Base-by-base conservation (phyloP, 2,113 vertebrate species). In the Gymnobelideus leadbeateri region DNA sequence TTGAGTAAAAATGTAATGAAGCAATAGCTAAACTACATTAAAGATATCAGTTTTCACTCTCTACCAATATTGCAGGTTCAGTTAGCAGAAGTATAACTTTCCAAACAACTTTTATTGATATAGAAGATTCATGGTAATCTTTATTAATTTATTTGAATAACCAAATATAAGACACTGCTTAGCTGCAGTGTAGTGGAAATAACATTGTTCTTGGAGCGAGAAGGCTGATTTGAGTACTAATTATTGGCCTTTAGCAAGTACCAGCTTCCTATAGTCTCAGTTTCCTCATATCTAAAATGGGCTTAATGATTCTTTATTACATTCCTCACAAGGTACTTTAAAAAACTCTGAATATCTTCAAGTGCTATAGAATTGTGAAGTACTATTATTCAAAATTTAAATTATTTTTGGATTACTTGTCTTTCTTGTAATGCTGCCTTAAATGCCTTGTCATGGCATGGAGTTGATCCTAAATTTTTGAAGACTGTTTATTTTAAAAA, bases 21-120 rank as follows among this genome's bases (percentile, higher is more conserved):
- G 24, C 8, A 26, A 57, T 57, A 57, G 8, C 4, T 26, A 54
- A 24, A 7, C 19, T 8, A 57, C 25, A 57, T 68, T 31, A 14
- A 14, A 3, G 3, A 68, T 68, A n/a, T 68, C 31, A 37, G 93
- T 37, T 77, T 14, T 49, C 96, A 93, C 31, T 97, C 95, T 90
- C 53, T 95, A 61, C 89, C 97, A 92, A 51, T 92, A n/a, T 50
- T 50, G 37, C 50, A 91, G 77, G 51, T 47, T 89, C 43, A 92
- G 19, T 11, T 1, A 8, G n/a, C 19, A n/a, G 37, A 54, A 43
- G 23, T 0, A 0, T 10, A 84, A 93, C 91, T 93, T 54, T 12
- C 46, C 51, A 52, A 54, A 12, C 26, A 61, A 77, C 47, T 1
- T 0, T 1, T 8, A 49, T 11, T 46, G 12, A 68, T 37, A 37